phyloP scores from a whole-genome alignment of 2,797 vertebrate genomes.

The Hipposideros larvatus region DNA sequence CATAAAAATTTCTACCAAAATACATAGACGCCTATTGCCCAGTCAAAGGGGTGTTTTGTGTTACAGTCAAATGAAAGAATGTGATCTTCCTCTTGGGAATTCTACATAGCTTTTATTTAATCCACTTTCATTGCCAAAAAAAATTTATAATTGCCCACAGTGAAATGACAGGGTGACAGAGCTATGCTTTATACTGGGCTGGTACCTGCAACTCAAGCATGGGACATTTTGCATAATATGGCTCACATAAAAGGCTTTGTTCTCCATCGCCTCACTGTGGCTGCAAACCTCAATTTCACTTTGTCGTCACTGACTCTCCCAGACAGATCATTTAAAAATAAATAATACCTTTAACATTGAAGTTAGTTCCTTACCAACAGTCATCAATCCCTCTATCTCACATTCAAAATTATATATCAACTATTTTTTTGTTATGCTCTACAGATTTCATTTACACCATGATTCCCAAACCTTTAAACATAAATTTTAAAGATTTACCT shows the following conservation, averaged over 20 bases:
- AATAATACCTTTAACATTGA: background rate
- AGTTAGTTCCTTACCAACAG: slow-evolving; percentile 41
- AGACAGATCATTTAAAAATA: slow-evolving; percentile 30
- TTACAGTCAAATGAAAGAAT: slow-evolving; percentile 2
- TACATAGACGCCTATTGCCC: background rate
- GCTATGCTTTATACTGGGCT: slow-evolving; percentile 52
- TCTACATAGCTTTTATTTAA: slow-evolving; percentile 56
- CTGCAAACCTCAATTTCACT: slow-evolving; percentile 69
- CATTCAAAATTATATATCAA: background rate
- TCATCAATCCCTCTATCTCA: background rate
- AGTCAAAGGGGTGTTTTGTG: slow-evolving; percentile 16
- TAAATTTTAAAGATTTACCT: background rate
- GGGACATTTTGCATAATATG: slow-evolving; percentile 73
- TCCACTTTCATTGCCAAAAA: slow-evolving; percentile 52
- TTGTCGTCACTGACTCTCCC: slow-evolving; percentile 14
- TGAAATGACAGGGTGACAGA: slow-evolving; percentile 70
- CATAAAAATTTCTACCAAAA: slow-evolving; percentile 57
- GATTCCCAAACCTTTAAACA: background rate
- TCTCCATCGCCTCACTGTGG: slow-evolving; percentile 85
- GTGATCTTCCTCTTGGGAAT: slow-evolving; percentile 28
- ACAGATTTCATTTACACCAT: slow-evolving; percentile 51
- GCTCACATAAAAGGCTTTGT: slow-evolving; percentile 88
- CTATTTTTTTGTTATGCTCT: slow-evolving; percentile 72
- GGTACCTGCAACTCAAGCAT: slow-evolving; percentile 81
- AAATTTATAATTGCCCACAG: slow-evolving; percentile 1